A percentile compares a stretch with the other conserved stretches of the same genome.
phyloP scores from a whole-genome alignment of 2,797 vertebrate genomes.

The Chiloscyllium punctatum region DNA sequence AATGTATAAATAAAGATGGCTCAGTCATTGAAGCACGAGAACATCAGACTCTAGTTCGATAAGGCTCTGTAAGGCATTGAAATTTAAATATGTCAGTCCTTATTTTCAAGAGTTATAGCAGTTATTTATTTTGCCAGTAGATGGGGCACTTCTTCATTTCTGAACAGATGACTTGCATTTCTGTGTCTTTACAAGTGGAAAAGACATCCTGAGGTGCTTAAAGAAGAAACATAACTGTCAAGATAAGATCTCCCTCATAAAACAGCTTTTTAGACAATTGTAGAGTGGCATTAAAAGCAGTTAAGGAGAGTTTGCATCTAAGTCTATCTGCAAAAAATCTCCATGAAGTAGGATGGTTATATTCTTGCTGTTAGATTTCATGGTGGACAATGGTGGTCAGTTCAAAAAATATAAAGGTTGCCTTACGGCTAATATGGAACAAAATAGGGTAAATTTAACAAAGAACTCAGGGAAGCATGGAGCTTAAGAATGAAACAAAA shows the following conservation, averaged over 20 bases:
- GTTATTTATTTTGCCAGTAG: slow-evolving; percentile 11
- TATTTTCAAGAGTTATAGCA: neutral
- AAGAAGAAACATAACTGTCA: neutral
- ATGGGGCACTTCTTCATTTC: slow-evolving; percentile 13
- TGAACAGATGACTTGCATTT: neutral
- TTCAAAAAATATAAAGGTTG: neutral
- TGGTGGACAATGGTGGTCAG: neutral
- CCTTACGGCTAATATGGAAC: neutral
- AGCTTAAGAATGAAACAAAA: neutral
- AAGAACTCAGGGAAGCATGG: neutral
- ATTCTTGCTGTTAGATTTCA: neutral
- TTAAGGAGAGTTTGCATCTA: neutral
- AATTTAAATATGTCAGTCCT: neutral
- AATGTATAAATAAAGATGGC: neutral
- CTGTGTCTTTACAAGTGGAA: neutral
- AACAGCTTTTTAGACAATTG: neutral
- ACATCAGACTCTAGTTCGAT: too few species aligned
- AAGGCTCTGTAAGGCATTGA: neutral
- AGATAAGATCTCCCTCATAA: neutral
- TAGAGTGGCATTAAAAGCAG: neutral
- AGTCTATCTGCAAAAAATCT: neutral
- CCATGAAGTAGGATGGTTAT: too few species aligned
- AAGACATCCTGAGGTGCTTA: neutral
- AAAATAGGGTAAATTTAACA: neutral
- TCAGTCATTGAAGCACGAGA: neutral